Evolutionary conservation across 2,797 vertebrate genomes (phyloP).

Genomic region (Vipera latastei): DNA sequence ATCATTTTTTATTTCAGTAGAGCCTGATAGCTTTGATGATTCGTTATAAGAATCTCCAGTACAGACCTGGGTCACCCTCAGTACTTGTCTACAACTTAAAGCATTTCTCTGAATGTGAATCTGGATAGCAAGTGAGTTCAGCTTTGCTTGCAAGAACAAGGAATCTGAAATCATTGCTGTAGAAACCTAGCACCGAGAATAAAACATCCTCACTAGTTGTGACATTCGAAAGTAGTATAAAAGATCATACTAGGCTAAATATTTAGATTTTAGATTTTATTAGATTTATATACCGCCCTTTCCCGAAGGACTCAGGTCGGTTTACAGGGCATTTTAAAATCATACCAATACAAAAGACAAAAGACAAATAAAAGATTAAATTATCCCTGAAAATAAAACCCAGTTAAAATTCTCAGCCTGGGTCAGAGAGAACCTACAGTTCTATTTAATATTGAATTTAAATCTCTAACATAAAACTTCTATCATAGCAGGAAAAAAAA

Average conservation of each 20-base stretch:
- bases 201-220: conserved; percentile 11
- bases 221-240: conserved; percentile 4
- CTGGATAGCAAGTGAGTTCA: neutral
- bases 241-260: conserved; percentile 33
- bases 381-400: too few species aligned
- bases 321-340: too few species aligned
- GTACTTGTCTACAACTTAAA: neutral
- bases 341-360: too few species aligned
- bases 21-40: neutral
- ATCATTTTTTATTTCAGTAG: conserved; percentile 3
- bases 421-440: conserved; percentile 15
- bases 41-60: neutral
- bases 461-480: neutral
- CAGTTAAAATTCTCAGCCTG: too few species aligned
- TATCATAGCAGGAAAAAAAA: neutral
- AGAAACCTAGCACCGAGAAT: neutral
- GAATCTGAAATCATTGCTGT: neutral
- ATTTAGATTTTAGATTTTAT: too few species aligned
- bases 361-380: too few species aligned
- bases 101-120: neutral
- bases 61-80: neutral
- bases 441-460: neutral
- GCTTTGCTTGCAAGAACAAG: neutral
- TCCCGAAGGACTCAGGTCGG: too few species aligned
- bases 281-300: too few species aligned